A percentile compares a stretch with the other conserved stretches of the same genome.
These are phyloP conservation scores for Leiothrix lutea DNA, from an alignment of 2,113 vertebrate genomes.

Conservation along the genomic window DNA sequence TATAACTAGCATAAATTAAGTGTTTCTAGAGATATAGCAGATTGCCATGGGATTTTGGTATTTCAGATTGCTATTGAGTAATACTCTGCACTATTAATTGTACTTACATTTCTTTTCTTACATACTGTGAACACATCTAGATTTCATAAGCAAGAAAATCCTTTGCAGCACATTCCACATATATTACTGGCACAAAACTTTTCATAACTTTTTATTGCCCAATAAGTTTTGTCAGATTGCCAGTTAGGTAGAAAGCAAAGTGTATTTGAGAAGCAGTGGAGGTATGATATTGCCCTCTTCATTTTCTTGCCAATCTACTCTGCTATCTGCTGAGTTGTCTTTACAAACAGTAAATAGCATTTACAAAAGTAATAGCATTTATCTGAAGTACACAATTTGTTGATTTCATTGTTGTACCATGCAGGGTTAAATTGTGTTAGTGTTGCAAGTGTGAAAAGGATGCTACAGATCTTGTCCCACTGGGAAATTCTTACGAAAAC, in stretches of 20 bases:
- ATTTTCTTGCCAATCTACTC: background rate
- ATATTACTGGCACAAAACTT: slow-evolving; percentile 6
- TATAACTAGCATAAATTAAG: background rate
- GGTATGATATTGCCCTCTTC: background rate
- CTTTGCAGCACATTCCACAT: slow-evolving; percentile 34
- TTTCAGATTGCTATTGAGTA: slow-evolving; percentile 41
- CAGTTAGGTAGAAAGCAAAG: background rate
- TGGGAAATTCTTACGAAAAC: background rate
- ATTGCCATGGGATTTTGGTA: background rate
- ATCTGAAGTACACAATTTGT: background rate
- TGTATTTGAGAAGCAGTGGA: background rate
- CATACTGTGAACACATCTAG: background rate
- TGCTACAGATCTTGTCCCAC: background rate
- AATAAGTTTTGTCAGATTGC: slow-evolving; percentile 28
- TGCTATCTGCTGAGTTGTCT: background rate
- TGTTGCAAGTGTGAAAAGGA: background rate
- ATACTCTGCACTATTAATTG: background rate
- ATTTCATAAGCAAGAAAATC: slow-evolving; percentile 37
- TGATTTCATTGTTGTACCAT: background rate
- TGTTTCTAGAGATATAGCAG: background rate
- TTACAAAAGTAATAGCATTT: background rate
- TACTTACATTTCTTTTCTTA: slow-evolving; percentile 17
- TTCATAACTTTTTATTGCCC: slow-evolving; percentile 12
- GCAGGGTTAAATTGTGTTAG: background rate
- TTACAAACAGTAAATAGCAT: background rate